Evolutionary conservation across 2,888 invertebrate genomes (phyloP).

Genomic region (Fissipunctia ypsillon): DNA sequence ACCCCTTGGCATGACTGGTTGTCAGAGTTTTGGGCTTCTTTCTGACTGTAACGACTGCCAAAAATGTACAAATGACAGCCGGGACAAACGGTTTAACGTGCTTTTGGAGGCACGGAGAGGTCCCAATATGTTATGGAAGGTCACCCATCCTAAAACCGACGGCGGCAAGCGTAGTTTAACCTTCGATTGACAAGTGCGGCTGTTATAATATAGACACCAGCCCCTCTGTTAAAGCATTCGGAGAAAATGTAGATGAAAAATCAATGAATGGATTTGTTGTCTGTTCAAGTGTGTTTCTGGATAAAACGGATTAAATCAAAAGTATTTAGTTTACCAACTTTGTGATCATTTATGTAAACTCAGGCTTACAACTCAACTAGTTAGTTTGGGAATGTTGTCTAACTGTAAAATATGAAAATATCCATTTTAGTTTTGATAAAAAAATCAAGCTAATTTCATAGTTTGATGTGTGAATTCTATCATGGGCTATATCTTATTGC

Average conservation of each 20-base stretch:
- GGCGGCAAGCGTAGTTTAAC: no score
- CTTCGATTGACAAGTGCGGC: no score
- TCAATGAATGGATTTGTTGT: neutral
- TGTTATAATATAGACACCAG: no score
- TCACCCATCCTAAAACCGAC: no score
- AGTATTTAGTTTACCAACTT: neutral
- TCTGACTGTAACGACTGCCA: neutral
- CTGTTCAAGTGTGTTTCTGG: neutral
- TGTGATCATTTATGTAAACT: neutral
- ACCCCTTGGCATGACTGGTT: no score
- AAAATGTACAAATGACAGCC: neutral
- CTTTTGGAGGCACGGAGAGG: no score
- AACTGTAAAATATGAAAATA: conserved; percentile 6
- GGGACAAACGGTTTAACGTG: no score
- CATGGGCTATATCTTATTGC: neutral
- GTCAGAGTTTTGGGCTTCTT: no score
- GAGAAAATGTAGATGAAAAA: neutral
- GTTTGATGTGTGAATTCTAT: conserved; percentile 7
- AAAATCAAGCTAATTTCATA: conserved; percentile 7
- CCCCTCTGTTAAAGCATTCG: no score
- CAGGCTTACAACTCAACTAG: no score
- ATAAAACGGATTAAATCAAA: neutral
- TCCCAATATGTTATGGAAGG: no score
- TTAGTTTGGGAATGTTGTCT: neutral
- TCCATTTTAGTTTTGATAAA: neutral